Percentiles rank a stretch among this genome's conserved stretches.
These are phyloP conservation scores for Pseudorhiza aurosa DNA, from an alignment of 30 jellyfish, hydroid and myxozoan genomes.

Conservation along the genomic window DNA sequence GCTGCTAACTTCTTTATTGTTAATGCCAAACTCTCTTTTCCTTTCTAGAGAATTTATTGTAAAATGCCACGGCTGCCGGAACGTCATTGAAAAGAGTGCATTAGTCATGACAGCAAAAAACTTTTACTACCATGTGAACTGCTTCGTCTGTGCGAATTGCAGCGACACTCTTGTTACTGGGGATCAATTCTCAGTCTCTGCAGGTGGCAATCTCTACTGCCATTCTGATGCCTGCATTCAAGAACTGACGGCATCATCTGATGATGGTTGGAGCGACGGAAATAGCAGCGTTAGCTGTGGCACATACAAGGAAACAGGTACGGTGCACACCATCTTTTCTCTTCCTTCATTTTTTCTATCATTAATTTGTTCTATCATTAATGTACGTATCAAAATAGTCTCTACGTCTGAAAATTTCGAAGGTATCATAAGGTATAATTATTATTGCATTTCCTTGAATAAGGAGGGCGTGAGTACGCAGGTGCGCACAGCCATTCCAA, in stretches of 20 bases:
- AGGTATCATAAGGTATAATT: too few relatives aligned
- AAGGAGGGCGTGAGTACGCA: too few relatives aligned
- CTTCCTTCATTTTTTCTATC: neutral
- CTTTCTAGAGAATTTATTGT: conserved; percentile 33
- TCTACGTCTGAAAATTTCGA: too few relatives aligned
- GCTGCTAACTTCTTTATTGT: too few relatives aligned
- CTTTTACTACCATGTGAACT: conserved; percentile 62
- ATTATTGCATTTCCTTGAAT: too few relatives aligned
- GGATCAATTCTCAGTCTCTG: conserved; percentile 51
- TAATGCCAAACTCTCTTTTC: too few relatives aligned
- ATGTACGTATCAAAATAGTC: too few relatives aligned
- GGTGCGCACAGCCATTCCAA: too few relatives aligned
- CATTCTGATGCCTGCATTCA: conserved; percentile 33
- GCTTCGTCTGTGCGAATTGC: conserved; percentile 69
- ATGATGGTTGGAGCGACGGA: conserved; percentile 51
- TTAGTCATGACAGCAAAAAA: conserved; percentile 65
- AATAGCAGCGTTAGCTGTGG: conserved; percentile 30
- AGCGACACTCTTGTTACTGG: conserved; percentile 56
- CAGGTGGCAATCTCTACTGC: conserved; percentile 39
- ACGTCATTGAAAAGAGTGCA: conserved; percentile 30
- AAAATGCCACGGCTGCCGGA: conserved; percentile 62
- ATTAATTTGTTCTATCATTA: neutral
- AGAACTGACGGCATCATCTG: conserved; percentile 14
- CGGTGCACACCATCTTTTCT: neutral
- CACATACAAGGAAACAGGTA: conserved; percentile 40